Evolutionary conservation across 2,888 invertebrate genomes (phyloP).

Genomic region (Philhelius pedissequus): DNA sequence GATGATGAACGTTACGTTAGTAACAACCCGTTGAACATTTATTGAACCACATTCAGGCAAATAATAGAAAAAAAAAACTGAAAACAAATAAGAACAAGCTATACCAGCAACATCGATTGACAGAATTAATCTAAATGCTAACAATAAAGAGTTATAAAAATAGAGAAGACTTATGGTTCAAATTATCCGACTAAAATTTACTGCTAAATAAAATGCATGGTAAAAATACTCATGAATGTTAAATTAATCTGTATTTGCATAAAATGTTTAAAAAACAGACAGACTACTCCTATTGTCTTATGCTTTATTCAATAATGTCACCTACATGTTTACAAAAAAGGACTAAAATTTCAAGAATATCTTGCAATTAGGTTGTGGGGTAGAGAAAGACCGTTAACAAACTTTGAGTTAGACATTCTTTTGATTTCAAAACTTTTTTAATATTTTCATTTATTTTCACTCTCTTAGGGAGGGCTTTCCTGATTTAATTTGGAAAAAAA

Average conservation of each 20-base stretch:
- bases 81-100: neutral
- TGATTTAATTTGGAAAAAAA: no score
- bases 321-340: no score
- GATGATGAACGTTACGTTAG: constrained; percentile 61
- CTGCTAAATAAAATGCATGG: neutral
- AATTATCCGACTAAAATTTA: neutral
- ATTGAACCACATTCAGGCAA: constrained; percentile 36
- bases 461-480: no score
- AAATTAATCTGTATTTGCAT: neutral
- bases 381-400: no score
- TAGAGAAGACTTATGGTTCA: neutral
- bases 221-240: neutral
- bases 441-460: no score
- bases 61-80: neutral
- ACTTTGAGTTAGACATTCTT: no score
- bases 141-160: neutral
- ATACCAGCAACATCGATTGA: neutral
- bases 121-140: constrained; percentile 22
- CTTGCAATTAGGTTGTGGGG: no score
- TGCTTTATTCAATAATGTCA: no score
- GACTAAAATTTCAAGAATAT: no score
- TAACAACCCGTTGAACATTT: constrained; percentile 55
- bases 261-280: no score
- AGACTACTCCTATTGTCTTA: no score
- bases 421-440: no score